Conservation (phyloP, 2,113 vertebrate genomes). For the Okapia johnstoni region DNA sequence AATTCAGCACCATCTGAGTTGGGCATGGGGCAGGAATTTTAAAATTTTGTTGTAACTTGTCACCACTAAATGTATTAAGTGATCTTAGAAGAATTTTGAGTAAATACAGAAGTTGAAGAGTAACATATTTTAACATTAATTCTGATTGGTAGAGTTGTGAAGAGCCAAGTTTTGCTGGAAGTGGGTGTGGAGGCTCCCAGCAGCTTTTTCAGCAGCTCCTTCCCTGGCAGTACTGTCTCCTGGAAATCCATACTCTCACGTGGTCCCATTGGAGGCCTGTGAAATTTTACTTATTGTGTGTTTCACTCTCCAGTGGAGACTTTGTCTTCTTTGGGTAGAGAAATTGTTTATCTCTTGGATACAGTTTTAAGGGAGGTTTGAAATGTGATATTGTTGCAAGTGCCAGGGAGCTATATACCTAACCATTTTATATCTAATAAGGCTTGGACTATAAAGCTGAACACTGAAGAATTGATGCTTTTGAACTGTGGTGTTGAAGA, state of each 20-base stretch:
- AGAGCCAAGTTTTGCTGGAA: background rate
- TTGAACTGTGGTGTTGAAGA: background rate
- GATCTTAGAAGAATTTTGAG: background rate
- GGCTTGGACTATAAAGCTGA: background rate
- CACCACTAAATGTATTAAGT: background rate
- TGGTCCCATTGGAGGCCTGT: background rate
- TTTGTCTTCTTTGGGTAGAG: background rate
- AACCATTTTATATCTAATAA: background rate
- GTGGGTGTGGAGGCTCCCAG: no score
- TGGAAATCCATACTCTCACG: rapidly evolving
- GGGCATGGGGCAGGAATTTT: background rate
- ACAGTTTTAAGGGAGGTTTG: background rate
- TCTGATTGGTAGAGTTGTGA: background rate
- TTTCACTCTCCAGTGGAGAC: background rate
- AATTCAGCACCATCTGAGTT: background rate
- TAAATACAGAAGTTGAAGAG: background rate
- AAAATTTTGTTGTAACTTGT: background rate
- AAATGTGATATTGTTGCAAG: background rate
- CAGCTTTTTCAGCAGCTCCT: background rate
- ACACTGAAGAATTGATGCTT: rapidly evolving
- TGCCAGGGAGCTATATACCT: background rate
- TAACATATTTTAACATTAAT: background rate
- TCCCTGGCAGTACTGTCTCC: background rate
- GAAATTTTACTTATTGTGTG: background rate
- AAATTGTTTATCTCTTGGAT: background rate